A percentile compares a stretch with the other conserved stretches of the same genome.
These are phyloP conservation scores for Encarsia formosa DNA, from an alignment of 2,888 invertebrate genomes.

Conservation along the genomic window DNA sequence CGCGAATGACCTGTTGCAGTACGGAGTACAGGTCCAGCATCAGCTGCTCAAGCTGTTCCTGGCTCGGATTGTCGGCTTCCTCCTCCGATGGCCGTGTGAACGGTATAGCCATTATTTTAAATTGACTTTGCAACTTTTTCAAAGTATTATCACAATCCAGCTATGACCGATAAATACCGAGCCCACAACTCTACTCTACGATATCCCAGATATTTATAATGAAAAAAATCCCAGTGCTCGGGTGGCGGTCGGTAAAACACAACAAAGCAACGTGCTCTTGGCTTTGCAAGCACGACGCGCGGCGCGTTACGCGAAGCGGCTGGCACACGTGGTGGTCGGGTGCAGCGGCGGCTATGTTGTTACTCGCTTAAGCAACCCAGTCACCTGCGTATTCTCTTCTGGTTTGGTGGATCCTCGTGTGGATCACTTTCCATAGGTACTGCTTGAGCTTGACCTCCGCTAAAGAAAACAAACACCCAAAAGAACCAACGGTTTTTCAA, in stretches of 20 bases:
- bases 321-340: background rate
- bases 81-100: constrained; percentile 45
- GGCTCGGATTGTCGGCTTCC: constrained; percentile 39
- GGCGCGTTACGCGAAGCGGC: constrained; percentile 1
- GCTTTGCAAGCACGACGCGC: background rate
- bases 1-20: constrained; percentile 48
- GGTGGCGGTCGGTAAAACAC: no score
- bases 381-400: constrained; percentile 43
- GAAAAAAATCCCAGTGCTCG: no score
- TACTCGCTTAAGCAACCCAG: no score
- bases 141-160: no score
- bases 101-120: constrained; percentile 44
- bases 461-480: background rate
- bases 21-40: constrained; percentile 46
- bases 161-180: no score
- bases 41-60: constrained; percentile 43
- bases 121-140: background rate
- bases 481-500: background rate
- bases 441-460: no score
- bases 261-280: no score
- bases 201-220: no score
- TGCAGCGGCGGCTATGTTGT: background rate
- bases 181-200: no score
- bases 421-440: constrained; percentile 46
- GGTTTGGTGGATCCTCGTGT: constrained; percentile 46